phyloP scores from a whole-genome alignment of 23 tunicate genomes.

The Trididemnum miniatum region DNA sequence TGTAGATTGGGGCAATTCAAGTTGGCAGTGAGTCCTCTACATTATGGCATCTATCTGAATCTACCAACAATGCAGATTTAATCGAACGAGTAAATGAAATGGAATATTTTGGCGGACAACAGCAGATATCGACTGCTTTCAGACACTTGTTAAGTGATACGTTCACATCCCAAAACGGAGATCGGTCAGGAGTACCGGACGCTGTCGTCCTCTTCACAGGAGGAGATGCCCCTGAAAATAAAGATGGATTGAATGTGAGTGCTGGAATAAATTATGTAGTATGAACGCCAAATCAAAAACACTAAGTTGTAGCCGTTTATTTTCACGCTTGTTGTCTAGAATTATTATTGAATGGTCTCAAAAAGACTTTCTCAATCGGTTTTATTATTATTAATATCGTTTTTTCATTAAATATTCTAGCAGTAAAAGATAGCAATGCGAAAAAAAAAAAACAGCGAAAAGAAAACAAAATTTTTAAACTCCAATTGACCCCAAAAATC shows the following conservation, averaged over 20 bases:
- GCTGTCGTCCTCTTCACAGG: constrained; percentile 1
- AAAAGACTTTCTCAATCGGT: no score
- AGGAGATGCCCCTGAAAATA: neutral
- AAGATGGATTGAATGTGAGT: neutral
- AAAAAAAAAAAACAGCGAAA: no score
- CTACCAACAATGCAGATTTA: neutral
- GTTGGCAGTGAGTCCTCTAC: neutral
- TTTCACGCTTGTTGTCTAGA: no score
- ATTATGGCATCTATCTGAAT: neutral
- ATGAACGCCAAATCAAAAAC: no score
- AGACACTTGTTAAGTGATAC: neutral
- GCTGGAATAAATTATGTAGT: no score
- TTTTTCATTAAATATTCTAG: no score
- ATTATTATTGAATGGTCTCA: no score
- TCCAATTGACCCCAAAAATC: no score
- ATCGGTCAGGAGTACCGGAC: constrained; percentile 9
- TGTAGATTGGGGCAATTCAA: constrained; percentile 5
- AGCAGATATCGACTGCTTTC: neutral
- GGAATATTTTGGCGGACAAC: constrained; percentile 4
- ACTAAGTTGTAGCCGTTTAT: no score
- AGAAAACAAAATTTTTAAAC: no score
- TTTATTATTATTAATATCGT: no score
- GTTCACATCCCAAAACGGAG: neutral
- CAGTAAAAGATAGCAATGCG: no score
- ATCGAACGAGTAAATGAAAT: neutral